A percentile compares a stretch with the other conserved stretches of the same genome.
These are phyloP conservation scores for Plecturocebus donacophilus DNA, from an alignment of 2,113 vertebrate genomes.

Conservation along the genomic window DNA sequence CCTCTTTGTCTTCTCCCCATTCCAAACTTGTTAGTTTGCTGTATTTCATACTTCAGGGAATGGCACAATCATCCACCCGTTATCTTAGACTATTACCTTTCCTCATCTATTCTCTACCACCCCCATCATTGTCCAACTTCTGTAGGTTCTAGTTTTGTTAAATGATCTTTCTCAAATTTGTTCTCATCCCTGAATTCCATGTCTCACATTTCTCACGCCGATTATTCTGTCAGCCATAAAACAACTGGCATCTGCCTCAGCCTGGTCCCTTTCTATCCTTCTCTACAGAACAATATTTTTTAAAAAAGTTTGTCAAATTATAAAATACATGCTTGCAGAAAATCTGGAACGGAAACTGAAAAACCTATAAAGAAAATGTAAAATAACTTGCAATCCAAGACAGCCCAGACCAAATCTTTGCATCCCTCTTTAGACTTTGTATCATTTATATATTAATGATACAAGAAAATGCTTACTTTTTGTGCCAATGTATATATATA, in stretches of 20 bases:
- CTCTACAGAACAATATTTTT: background rate
- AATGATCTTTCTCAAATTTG: background rate
- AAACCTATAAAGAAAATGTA: background rate
- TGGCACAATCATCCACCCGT: background rate
- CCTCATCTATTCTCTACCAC: background rate
- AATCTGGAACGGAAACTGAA: background rate
- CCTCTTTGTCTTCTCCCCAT: background rate
- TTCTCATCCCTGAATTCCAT: background rate
- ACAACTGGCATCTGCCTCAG: background rate
- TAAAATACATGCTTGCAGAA: conserved; percentile 27
- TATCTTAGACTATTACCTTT: background rate
- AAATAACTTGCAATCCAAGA: background rate
- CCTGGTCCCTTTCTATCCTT: background rate
- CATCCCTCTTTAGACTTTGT: background rate
- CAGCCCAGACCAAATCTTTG: background rate
- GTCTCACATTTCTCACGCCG: background rate
- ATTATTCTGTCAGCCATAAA: background rate
- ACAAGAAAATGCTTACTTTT: background rate
- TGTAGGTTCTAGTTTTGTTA: background rate
- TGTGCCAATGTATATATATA: background rate
- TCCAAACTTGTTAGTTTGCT: background rate
- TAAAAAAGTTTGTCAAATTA: background rate
- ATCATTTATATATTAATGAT: background rate
- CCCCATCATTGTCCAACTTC: background rate
- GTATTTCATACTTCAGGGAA: background rate